Evolutionary conservation across 2,113 vertebrate genomes (phyloP).

Genomic region (Mesoclemmys tuberculata): DNA sequence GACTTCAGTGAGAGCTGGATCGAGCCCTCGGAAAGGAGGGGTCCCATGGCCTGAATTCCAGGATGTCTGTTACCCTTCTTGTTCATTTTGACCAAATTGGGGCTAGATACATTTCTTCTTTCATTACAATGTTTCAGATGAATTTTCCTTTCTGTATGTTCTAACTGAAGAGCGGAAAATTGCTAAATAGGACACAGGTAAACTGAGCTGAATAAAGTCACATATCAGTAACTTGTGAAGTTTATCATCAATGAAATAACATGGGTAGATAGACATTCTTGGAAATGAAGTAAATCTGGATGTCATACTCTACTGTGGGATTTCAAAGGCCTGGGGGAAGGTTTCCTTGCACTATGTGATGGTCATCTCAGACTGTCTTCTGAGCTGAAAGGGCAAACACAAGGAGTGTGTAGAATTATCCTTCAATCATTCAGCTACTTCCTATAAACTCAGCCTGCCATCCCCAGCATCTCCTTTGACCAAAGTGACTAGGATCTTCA

Average conservation of each 20-base stretch:
- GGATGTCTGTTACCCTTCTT: conserved; percentile 64
- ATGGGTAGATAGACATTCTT: conserved; percentile 19
- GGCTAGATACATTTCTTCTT: conserved; percentile 61
- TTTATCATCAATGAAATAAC: conserved; percentile 59
- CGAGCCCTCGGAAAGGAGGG: neutral
- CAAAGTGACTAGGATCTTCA: neutral
- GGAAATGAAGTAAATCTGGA: conserved; percentile 1
- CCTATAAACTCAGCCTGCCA: neutral
- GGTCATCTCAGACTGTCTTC: conserved; percentile 50
- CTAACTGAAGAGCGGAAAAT: conserved; percentile 46
- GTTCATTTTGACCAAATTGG: conserved; percentile 61
- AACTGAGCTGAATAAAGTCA: conserved; percentile 1
- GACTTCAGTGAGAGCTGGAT: conserved; percentile 43
- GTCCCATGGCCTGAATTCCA: conserved; percentile 49
- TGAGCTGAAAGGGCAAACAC: neutral
- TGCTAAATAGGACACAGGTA: conserved; percentile 26
- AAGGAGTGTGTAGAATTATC: neutral
- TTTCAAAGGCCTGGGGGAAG: conserved; percentile 45
- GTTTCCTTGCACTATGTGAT: neutral
- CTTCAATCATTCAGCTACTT: conserved; percentile 40
- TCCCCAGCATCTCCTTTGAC: conserved; percentile 54
- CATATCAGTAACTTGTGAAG: conserved; percentile 45
- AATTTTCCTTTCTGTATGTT: conserved; percentile 61
- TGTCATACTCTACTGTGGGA: conserved; percentile 17
- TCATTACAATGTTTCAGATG: conserved; percentile 47